Evolutionary conservation across 2,888 invertebrate genomes (phyloP).

Genomic region (Aelia acuminata): DNA sequence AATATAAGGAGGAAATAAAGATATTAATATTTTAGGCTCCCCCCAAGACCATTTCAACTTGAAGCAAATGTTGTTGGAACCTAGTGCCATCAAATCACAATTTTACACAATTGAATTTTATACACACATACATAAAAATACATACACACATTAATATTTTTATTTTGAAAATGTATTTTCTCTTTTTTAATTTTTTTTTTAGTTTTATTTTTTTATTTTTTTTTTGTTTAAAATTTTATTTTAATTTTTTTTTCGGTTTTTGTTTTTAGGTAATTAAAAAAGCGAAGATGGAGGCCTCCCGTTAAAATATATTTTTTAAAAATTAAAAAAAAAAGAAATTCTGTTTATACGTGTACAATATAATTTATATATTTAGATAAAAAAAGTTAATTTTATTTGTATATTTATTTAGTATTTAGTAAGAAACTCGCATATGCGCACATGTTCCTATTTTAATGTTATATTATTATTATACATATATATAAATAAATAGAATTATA

Average conservation of each 20-base stretch:
- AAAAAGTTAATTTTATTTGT: slow-evolving; percentile 52
- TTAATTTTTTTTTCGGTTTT: slow-evolving; percentile 56
- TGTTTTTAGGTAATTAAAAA: slow-evolving; percentile 58
- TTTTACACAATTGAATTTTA: not conserved
- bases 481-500: slow-evolving; percentile 46
- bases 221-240: slow-evolving; percentile 30
- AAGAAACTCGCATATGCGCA: slow-evolving; percentile 57
- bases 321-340: slow-evolving; percentile 21
- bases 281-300: slow-evolving; percentile 55
- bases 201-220: slow-evolving; percentile 36
- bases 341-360: slow-evolving; percentile 58
- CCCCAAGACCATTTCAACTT: slow-evolving; percentile 45
- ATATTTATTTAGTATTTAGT: slow-evolving; percentile 57
- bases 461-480: slow-evolving; percentile 56
- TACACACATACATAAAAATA: not conserved
- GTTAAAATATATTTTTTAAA: slow-evolving; percentile 22
- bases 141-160: slow-evolving; percentile 3
- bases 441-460: slow-evolving; percentile 59
- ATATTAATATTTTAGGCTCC: slow-evolving; percentile 56
- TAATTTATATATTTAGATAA: slow-evolving; percentile 58
- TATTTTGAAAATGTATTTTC: slow-evolving; percentile 19
- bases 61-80: slow-evolving; percentile 58
- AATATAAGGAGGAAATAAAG: slow-evolving; percentile 59
- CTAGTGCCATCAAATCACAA: slow-evolving; percentile 51
- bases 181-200: slow-evolving; percentile 39